These are phyloP conservation scores for Eptesicus fuscus DNA, from an alignment of 2,113 vertebrate species.

Conservation along the genomic window DNA sequence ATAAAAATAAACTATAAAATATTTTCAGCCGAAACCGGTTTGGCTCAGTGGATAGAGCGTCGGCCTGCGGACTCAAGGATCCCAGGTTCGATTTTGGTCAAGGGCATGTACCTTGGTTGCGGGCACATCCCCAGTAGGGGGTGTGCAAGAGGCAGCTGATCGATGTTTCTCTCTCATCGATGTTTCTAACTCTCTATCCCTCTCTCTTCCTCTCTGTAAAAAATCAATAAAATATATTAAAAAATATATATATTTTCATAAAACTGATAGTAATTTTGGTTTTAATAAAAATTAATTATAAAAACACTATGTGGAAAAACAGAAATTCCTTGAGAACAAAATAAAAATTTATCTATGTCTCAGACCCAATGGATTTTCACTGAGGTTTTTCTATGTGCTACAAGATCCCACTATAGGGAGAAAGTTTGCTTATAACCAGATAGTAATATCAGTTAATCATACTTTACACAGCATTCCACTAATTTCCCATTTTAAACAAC, in stretches of 20 bases:
- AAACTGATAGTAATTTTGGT: neutral
- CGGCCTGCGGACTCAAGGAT: too few species aligned
- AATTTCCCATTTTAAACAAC: neutral
- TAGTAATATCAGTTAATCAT: neutral
- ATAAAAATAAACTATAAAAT: neutral
- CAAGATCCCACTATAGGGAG: neutral
- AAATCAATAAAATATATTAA: too few species aligned
- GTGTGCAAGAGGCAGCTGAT: too few species aligned
- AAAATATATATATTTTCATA: neutral
- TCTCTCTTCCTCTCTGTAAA: too few species aligned
- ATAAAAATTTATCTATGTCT: neutral
- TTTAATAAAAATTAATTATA: neutral
- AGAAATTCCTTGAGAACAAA: neutral
- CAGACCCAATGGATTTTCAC: neutral
- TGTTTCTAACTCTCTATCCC: too few species aligned
- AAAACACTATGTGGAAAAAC: neutral
- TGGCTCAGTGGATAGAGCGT: too few species aligned
- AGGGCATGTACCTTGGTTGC: too few species aligned
- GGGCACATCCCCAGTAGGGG: too few species aligned
- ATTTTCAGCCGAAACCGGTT: too few species aligned
- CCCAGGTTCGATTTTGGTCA: too few species aligned
- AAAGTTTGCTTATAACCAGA: neutral
- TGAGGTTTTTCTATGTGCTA: neutral
- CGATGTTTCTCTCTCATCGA: too few species aligned
- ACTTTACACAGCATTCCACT: neutral